These are phyloP conservation scores for Phylloscopus trochilus DNA, from an alignment of 2,113 vertebrate genomes.

Conservation along the genomic window DNA sequence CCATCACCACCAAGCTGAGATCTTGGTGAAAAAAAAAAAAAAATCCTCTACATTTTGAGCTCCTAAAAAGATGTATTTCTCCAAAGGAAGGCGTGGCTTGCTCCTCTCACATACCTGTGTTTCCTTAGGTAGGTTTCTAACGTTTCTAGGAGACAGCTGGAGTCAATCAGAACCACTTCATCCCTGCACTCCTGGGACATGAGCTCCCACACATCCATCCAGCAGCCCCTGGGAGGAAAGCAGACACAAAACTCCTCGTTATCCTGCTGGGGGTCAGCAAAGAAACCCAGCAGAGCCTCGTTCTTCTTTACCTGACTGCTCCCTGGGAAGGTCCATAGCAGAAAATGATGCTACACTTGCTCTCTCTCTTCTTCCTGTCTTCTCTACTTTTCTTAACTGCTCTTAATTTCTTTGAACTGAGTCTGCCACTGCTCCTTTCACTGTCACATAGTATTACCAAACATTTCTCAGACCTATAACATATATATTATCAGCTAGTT, in stretches of 20 bases:
- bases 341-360: conserved; percentile 79
- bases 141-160: conserved; percentile 90
- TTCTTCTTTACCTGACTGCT: conserved; percentile 72
- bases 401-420: conserved; percentile 77
- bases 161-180: conserved; percentile 96
- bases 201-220: conserved; percentile 98
- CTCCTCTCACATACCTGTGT: conserved; percentile 81
- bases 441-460: conserved; percentile 66
- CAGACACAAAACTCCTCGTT: not conserved
- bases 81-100: accelerated
- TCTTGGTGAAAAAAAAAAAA: not conserved
- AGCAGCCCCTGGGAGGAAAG: conserved; percentile 82
- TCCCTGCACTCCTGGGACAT: conserved; percentile 98
- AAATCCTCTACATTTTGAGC: not conserved
- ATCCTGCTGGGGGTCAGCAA: not conserved
- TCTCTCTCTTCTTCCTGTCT: conserved; percentile 74
- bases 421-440: conserved; percentile 75
- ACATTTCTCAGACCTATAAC: not conserved
- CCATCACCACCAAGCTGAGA: not conserved
- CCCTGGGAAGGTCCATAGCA: conserved; percentile 75
- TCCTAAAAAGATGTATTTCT: accelerated
- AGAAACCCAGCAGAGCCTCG: not conserved
- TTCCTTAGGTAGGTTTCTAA: conserved; percentile 94
- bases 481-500: not conserved
- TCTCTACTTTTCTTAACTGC: conserved; percentile 77